Evolutionary conservation across 2,888 invertebrate genomes (phyloP), one percentile per base, ranked within the genome.

Genomic region (Athalia circularis): DNA sequence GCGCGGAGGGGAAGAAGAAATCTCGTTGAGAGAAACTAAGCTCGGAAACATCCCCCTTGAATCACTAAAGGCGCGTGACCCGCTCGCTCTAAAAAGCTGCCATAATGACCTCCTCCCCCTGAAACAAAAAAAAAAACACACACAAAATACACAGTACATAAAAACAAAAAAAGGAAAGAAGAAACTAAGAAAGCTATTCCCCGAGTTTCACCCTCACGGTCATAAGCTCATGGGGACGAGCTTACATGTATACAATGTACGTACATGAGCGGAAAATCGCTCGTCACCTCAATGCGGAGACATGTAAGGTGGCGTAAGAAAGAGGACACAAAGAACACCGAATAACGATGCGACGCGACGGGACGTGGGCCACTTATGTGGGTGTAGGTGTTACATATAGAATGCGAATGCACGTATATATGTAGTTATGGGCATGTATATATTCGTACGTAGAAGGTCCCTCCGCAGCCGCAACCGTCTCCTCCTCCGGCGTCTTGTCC

Each of bases 401-500:
- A 29, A 29, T 29, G 29, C 61, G 52, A 43, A 52, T 9, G 29
- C 9, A 65, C 13, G 15, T 29, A 43, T 15, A 11, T 9, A 68
- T 7, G 29, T 11, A 68, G 29, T 15, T 52, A 68, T 29, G 68
- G 68, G 29, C 29, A 29, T 29, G 29, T 29, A 29, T 29, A 29
- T 29, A 29, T 29, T 29, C 29, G 29, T 29, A 29, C 54, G 45
- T 11, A 9, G 43, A 52, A 52, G 8, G 15, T 54, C 52, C 68
- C 68, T 68, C 68, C 68, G 68, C 52, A 68, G 50, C 52, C 59
- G n/a, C 59, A 59, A 13, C 68, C 15, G 45, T 68, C 70, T 76
- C 81, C 80, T 80, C 82, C 81, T 80, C 82, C 83, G 81, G 81
- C 81, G 77, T 81, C 80, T 80, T 80, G 80, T 81, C 80, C 80